Percentiles rank a stretch among this genome's conserved stretches.
Evolutionary conservation across 2,113 vertebrate genomes (phyloP).

Genomic region (Syrmaticus mikado): DNA sequence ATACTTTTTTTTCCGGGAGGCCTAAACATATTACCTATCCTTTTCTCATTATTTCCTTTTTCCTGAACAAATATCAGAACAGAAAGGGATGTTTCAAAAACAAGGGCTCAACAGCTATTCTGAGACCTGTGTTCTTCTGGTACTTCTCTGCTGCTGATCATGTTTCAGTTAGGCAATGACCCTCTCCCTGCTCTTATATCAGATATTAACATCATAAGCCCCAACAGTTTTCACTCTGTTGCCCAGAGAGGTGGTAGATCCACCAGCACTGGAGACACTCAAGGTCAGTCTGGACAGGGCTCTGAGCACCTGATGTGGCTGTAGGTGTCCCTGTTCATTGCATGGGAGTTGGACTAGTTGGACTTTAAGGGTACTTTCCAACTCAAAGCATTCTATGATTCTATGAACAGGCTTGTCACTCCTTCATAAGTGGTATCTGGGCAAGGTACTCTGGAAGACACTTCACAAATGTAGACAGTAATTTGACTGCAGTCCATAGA

Average conservation of each 20-base stretch:
- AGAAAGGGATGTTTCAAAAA: not conserved
- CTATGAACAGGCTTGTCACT: not conserved
- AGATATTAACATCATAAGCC: not conserved
- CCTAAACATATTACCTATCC: not conserved
- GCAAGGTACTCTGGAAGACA: not conserved
- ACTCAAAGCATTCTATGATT: too few species aligned
- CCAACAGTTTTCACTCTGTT: not conserved
- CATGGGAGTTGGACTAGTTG: too few species aligned
- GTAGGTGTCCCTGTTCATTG: too few species aligned
- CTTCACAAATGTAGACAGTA: not conserved
- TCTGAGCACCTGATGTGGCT: too few species aligned
- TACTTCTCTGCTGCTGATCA: not conserved
- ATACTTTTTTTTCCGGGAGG: not conserved
- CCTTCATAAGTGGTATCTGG: not conserved
- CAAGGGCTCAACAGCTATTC: not conserved
- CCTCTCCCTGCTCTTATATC: not conserved
- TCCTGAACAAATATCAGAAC: not conserved
- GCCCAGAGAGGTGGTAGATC: too few species aligned
- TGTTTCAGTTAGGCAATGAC: not conserved
- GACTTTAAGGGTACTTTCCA: too few species aligned
- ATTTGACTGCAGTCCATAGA: not conserved
- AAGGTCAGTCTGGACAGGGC: too few species aligned
- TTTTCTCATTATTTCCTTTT: not conserved
- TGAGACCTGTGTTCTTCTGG: not conserved
- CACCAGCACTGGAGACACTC: too few species aligned